Conservation (phyloP, 2,113 vertebrate genomes). For the Meriones unguiculatus region DNA sequence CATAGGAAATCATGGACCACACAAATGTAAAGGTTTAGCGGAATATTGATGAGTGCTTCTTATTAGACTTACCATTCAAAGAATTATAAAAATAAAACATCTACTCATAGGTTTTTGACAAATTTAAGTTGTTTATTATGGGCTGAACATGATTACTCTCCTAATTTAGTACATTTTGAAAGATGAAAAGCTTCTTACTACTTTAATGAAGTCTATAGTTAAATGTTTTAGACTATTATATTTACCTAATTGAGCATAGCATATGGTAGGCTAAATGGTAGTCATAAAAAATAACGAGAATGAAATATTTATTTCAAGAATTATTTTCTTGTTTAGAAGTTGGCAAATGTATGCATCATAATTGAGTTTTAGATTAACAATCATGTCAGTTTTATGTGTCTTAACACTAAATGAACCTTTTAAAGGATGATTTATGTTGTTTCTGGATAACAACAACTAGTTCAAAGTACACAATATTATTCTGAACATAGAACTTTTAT, state of each 20-base stretch:
- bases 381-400: not conserved
- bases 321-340: not conserved
- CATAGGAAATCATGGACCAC: not conserved
- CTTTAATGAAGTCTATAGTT: conserved; percentile 45
- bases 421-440: not conserved
- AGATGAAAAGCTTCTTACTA: not conserved
- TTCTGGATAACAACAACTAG: not conserved
- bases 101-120: conserved; percentile 31
- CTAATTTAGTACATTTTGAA: conserved; percentile 3
- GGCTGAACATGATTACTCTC: not conserved
- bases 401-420: conserved; percentile 43
- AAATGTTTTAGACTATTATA: conserved; percentile 39
- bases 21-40: conserved; percentile 34
- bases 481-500: not conserved
- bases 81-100: not conserved
- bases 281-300: not conserved
- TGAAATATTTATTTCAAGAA: conserved; percentile 16
- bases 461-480: not conserved
- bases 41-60: conserved; percentile 34
- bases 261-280: not conserved
- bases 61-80: not conserved
- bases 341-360: not conserved
- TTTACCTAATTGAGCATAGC: not conserved
- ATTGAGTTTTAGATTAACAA: conserved; percentile 14
- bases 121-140: conserved; percentile 49